Percentiles rank a stretch among this genome's conserved stretches.
phyloP scores from a whole-genome alignment of 2,888 invertebrate genomes.

The Macaria notata region DNA sequence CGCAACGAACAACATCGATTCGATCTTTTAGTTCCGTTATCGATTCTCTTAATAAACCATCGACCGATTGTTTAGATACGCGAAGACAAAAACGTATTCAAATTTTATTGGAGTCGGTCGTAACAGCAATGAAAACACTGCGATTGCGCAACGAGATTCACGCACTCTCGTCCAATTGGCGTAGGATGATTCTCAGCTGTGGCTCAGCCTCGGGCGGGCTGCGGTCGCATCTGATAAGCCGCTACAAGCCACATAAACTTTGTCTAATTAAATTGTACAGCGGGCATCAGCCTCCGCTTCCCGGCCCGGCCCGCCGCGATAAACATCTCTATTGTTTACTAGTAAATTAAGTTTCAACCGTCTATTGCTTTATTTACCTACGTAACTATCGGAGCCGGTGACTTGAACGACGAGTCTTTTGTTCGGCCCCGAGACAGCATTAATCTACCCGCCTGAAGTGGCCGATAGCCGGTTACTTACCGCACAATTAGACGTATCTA shows the following conservation, averaged over 20 bases:
- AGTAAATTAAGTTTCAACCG: constrained; percentile 68
- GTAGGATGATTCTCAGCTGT: constrained; percentile 50
- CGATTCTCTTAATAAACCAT: constrained; percentile 55
- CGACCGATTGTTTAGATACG: constrained; percentile 44
- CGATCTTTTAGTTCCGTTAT: constrained; percentile 62
- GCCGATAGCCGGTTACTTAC: constrained; percentile 76
- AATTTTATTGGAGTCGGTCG: constrained; percentile 28
- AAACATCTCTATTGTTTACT: constrained; percentile 77
- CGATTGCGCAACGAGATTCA: constrained; percentile 48
- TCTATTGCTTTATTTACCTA: constrained; percentile 63
- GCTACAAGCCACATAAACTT: constrained; percentile 70
- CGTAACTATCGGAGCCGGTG: constrained; percentile 23
- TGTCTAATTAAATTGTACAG: constrained; percentile 76
- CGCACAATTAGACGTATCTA: constrained; percentile 91
- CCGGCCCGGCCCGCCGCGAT: constrained; percentile 49
- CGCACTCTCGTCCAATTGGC: constrained; percentile 40
- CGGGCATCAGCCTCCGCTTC: constrained; percentile 61
- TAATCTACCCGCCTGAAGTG: constrained; percentile 25
- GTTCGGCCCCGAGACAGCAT: constrained; percentile 25
- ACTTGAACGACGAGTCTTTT: constrained; percentile 26
- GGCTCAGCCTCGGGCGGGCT: constrained; percentile 39
- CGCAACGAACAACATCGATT: constrained; percentile 58
- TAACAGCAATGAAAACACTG: constrained; percentile 45
- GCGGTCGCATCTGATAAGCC: constrained; percentile 63
- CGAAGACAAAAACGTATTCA: constrained; percentile 48